Percentiles rank a stretch among this genome's conserved stretches.
Conservation (phyloP, 2,797 vertebrate species). For the Microctenopoma stevenorrisi region DNA sequence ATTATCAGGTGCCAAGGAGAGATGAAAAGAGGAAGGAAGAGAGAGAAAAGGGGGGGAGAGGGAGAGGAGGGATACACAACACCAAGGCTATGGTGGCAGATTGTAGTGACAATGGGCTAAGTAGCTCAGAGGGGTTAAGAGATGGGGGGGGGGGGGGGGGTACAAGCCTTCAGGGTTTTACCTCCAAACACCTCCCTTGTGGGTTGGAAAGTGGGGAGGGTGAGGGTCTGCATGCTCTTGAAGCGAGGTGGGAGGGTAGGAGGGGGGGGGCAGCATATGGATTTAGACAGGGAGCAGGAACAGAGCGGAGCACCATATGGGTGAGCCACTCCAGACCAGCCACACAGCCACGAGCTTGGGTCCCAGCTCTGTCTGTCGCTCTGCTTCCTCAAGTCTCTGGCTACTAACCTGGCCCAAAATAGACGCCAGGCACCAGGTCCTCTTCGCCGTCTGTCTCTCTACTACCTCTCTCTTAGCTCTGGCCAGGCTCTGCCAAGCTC, state of each 20-base stretch:
- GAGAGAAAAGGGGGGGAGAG: slow-evolving; percentile 34
- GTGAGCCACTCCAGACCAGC: slow-evolving; percentile 83
- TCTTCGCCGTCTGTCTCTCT: slow-evolving; percentile 55
- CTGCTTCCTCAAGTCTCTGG: slow-evolving; percentile 48
- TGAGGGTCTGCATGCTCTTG: slow-evolving; percentile 69
- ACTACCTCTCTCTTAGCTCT: slow-evolving; percentile 63
- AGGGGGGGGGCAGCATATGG: slow-evolving; percentile 89
- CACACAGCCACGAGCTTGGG: slow-evolving; percentile 53
- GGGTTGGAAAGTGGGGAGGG: slow-evolving; percentile 66
- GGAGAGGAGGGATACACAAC: slow-evolving; percentile 27
- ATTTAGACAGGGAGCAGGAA: slow-evolving; percentile 91
- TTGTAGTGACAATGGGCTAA: slow-evolving; percentile 93
- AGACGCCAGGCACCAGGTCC: slow-evolving; percentile 47
- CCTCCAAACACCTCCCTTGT: slow-evolving; percentile 93
- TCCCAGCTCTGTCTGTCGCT: slow-evolving; percentile 52
- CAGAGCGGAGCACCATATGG: slow-evolving; percentile 90
- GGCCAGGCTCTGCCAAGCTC: slow-evolving; percentile 64
- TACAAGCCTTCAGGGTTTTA: slow-evolving; percentile 94
- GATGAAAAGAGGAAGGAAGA: slow-evolving; percentile 66
- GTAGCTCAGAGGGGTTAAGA: slow-evolving; percentile 89
- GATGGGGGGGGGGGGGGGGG: slow-evolving; percentile 55
- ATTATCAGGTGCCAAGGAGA: slow-evolving; percentile 91
- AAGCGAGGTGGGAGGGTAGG: slow-evolving; percentile 73
- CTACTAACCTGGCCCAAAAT: slow-evolving; percentile 60
- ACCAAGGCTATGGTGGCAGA: slow-evolving; percentile 87